Conservation (phyloP, 1,140 invertebrate genomes). For the Delia radicum region DNA sequence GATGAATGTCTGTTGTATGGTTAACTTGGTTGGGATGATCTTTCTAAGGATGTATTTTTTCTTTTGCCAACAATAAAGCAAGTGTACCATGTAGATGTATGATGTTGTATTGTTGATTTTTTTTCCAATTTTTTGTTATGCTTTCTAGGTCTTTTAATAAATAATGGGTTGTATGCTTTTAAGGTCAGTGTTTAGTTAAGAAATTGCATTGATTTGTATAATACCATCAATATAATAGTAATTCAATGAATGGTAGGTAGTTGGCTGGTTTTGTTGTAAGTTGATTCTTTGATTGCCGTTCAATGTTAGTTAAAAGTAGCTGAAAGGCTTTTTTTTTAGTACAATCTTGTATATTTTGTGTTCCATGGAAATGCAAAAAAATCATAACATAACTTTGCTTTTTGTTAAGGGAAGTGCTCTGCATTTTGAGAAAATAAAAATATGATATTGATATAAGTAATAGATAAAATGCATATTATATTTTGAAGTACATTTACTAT, state of each 20-base stretch:
- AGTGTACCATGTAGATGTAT: background rate
- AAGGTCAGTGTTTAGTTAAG: slow-evolving; percentile 24
- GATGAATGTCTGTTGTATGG: background rate
- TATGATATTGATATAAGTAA: slow-evolving; percentile 19
- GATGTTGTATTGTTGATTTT: background rate
- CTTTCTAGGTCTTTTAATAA: slow-evolving; percentile 1
- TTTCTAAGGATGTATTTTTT: background rate
- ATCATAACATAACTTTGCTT: slow-evolving; percentile 21
- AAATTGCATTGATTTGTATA: slow-evolving; percentile 24
- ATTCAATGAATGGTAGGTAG: background rate
- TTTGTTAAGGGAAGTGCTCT: background rate
- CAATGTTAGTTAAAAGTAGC: slow-evolving; percentile 2
- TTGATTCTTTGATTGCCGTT: background rate
- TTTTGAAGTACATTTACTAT: background rate
- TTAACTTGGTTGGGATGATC: background rate
- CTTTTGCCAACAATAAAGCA: background rate
- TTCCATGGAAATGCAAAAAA: too few species aligned
- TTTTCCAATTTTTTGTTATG: background rate
- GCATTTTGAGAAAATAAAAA: background rate
- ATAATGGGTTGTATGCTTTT: slow-evolving; percentile 22
- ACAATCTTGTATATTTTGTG: background rate
- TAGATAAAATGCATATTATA: slow-evolving; percentile 19
- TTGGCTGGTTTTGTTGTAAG: background rate
- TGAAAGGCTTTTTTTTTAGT: slow-evolving; percentile 10
- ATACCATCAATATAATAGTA: background rate